Percentiles rank a stretch among this genome's conserved stretches.
Conservation (phyloP, 30 jellyfish, hydroid and myxozoan genomes). For the Aurelia aurita complex sp. Pacific region DNA sequence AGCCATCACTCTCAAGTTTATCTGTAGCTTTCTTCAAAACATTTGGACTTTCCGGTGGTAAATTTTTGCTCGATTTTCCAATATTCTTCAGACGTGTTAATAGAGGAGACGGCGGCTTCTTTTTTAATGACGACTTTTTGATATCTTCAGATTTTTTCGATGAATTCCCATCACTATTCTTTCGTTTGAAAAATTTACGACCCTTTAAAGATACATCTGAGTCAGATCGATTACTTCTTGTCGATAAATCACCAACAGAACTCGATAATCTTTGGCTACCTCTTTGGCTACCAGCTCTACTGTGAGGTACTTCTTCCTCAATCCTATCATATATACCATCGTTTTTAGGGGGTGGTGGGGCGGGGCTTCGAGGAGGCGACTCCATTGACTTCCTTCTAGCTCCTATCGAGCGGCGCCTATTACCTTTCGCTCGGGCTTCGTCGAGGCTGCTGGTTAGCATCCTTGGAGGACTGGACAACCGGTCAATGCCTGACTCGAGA, state of each 20-base stretch:
- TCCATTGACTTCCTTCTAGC: constrained; percentile 42
- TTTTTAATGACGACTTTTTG: constrained; percentile 38
- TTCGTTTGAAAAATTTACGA: not conserved
- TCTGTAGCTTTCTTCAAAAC: not conserved
- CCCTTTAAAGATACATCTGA: constrained; percentile 27
- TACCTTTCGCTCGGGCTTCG: constrained; percentile 29
- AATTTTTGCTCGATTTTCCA: constrained; percentile 3
- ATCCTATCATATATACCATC: constrained; percentile 4
- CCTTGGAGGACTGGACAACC: not conserved
- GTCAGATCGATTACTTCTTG: not conserved
- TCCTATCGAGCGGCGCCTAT: constrained; percentile 54
- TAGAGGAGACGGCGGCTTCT: constrained; percentile 39
- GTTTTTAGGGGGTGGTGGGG: constrained; percentile 74
- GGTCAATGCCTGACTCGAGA: constrained; percentile 49
- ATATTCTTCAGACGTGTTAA: constrained; percentile 20
- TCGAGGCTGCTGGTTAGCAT: not conserved
- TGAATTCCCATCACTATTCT: not conserved
- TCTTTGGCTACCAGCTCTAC: not conserved
- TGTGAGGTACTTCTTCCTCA: constrained; percentile 1
- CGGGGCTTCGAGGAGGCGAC: constrained; percentile 74
- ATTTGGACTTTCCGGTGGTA: constrained; percentile 24
- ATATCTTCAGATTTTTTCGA: constrained; percentile 15
- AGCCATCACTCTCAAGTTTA: constrained; percentile 14
- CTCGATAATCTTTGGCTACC: not conserved
- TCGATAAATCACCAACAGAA: constrained; percentile 15